phyloP scores from a whole-genome alignment of 2,888 invertebrate genomes.

The Mylabris sibirica region DNA sequence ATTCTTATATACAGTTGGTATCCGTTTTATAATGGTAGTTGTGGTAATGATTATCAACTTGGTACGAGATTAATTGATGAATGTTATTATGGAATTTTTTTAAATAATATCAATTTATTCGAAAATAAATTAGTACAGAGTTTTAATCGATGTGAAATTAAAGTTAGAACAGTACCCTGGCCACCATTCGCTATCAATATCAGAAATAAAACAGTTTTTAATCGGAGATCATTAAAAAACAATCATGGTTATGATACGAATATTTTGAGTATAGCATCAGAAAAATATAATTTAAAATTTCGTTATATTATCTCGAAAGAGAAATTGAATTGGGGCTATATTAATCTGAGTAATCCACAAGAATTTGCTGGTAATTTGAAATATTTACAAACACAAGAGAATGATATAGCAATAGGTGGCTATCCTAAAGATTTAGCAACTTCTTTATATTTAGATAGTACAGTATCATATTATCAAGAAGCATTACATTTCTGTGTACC shows the following conservation, averaged over 20 bases:
- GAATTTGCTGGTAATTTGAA: constrained; percentile 15
- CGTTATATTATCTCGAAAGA: constrained; percentile 9
- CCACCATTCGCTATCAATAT: constrained; percentile 36
- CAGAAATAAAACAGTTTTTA: constrained; percentile 15
- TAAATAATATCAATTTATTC: constrained; percentile 16
- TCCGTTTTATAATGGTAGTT: constrained; percentile 25
- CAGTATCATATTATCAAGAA: constrained; percentile 38
- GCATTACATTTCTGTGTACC: constrained; percentile 39
- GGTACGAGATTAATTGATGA: constrained; percentile 11
- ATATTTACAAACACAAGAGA: background rate
- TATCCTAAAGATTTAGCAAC: background rate
- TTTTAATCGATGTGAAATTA: constrained; percentile 35
- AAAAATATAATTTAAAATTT: constrained; percentile 9
- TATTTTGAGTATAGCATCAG: constrained; percentile 21
- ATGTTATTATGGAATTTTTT: constrained; percentile 3
- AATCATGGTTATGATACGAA: constrained; percentile 20
- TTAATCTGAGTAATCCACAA: constrained; percentile 32
- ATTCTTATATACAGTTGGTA: constrained; percentile 27
- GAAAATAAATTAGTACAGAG: constrained; percentile 31
- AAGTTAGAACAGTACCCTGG: constrained; percentile 34
- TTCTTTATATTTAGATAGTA: constrained; percentile 30
- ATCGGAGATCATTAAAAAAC: too few species aligned
- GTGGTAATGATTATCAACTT: background rate
- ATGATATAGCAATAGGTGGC: constrained; percentile 15
- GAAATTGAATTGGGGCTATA: constrained; percentile 21